Base-by-base conservation (phyloP, 2,797 vertebrate genomes). In the Characodon lateralis region DNA sequence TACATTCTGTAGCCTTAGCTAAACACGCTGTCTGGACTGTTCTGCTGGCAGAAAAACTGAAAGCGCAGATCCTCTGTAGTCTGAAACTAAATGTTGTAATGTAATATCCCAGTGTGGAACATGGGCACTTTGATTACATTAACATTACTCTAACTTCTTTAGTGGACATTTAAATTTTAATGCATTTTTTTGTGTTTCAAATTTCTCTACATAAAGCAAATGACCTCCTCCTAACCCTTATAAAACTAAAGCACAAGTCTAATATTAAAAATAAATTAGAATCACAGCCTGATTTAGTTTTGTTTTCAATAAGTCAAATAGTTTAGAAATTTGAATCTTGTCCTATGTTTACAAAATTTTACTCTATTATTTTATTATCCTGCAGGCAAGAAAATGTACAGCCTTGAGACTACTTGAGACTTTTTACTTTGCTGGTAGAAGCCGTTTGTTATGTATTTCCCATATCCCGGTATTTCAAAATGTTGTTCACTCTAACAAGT, bases 1-100 rank as follows among this genome's bases (percentile, higher is more conserved):
- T 71, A 78, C 83, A 87, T 85, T 89, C 81, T 73, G 1, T 58
- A 9, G 78, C 76, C 48, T 81, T 88, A 89, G 50, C 79, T 51
- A 68, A 71, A 72, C 72, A 76, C 80, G 51, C 75, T 55, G 76
- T 78, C 84, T 77, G 58, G 78, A 72, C 81, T 81, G 80, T 87
- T 86, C 84, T 73, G 74, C 83, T 84, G 9, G 69, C 73, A 65
- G 78, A 72, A 72, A 70, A 79, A 35, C 75, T 71, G 35, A 14
- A 2, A 41, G 24, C 72, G 83, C 74, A 86, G 56, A 78, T 74
- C 56, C 58, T 79, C 55, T 78, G 77, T 78, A 85, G 85, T 79
- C 74, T 69, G 55, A 74, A 56, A 63, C 82, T 74, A 77, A 24
- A 81, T 46, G 59, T 1, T 39, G 70, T 79, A 87, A 73, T 75